A percentile compares a stretch with the other conserved stretches of the same genome.
phyloP scores from a whole-genome alignment of 2,797 vertebrate species.

The Lateolabrax maculatus region DNA sequence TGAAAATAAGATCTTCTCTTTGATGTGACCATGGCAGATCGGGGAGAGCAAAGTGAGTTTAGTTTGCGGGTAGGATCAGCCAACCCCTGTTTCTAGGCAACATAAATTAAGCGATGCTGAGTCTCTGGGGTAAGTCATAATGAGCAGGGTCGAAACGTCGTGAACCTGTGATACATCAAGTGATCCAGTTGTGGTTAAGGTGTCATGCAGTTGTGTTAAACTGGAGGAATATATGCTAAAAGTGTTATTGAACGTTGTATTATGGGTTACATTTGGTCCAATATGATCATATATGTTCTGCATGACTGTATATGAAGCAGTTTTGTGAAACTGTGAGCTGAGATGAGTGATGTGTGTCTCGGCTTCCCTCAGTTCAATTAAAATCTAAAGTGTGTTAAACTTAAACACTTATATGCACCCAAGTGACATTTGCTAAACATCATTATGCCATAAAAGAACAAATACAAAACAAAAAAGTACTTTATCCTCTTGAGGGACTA shows the following conservation, averaged over 20 bases:
- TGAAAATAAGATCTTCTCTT: constrained; percentile 33
- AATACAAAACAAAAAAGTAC: neutral
- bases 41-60: neutral
- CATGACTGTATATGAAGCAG: neutral
- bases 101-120: constrained; percentile 22
- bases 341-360: neutral
- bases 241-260: neutral
- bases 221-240: neutral
- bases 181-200: neutral
- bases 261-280: neutral
- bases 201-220: neutral
- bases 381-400: neutral
- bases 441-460: neutral
- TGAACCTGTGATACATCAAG: constrained; percentile 12
- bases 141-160: constrained; percentile 27
- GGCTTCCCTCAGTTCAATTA: neutral
- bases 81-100: constrained; percentile 52
- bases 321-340: neutral
- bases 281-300: neutral
- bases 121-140: neutral
- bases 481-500: neutral
- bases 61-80: constrained; percentile 15
- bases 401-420: neutral
- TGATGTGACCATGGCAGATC: constrained; percentile 12
- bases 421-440: neutral